phyloP scores from a whole-genome alignment of 2,888 invertebrate genomes.

The Syritta pipiens region DNA sequence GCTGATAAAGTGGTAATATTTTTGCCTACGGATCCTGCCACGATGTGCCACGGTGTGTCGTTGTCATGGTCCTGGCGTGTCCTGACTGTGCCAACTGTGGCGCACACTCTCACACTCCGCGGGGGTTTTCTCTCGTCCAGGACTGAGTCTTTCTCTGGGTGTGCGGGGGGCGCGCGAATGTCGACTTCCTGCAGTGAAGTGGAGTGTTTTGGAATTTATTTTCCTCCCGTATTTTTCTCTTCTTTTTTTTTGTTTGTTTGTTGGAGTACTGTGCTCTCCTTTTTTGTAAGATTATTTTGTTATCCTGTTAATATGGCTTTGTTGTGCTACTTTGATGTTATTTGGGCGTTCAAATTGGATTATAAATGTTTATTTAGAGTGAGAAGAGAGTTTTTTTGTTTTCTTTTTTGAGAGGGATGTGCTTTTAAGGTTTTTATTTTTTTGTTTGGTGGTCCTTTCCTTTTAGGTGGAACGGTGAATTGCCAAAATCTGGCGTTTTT shows the following conservation, averaged over 20 bases:
- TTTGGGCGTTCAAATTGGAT: conserved; percentile 58
- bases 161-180: not conserved
- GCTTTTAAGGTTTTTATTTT: not conserved
- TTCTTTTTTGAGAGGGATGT: not conserved
- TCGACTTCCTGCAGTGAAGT: conserved; percentile 53
- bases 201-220: conserved; percentile 39
- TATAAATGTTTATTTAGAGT: conserved; percentile 45
- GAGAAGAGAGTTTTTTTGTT: conserved; percentile 31
- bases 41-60: conserved; percentile 28
- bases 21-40: conserved; percentile 48
- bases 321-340: conserved; percentile 48
- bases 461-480: not conserved
- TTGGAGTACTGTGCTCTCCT: conserved; percentile 1
- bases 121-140: no score
- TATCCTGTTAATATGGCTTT: conserved; percentile 51
- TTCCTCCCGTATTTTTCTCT: conserved; percentile 5
- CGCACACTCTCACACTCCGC: no score
- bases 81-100: no score
- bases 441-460: not conserved
- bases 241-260: not conserved
- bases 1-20: conserved; percentile 66
- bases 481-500: no score
- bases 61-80: conserved; percentile 5
- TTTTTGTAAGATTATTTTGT: conserved; percentile 40
- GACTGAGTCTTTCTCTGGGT: no score